phyloP scores from a whole-genome alignment of 2,888 invertebrate genomes.

The Ganaspis brasiliensis region DNA sequence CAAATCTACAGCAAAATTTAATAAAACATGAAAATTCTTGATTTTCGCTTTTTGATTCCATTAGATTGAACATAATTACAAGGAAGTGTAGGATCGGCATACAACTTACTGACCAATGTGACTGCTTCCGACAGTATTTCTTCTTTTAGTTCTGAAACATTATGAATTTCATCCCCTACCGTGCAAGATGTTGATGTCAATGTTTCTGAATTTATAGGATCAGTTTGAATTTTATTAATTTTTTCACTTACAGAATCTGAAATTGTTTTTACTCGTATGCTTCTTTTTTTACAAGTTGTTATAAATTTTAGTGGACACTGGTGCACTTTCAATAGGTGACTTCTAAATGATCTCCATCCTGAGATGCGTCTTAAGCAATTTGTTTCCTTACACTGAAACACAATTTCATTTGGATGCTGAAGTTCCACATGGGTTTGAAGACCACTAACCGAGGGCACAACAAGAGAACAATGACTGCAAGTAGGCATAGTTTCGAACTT shows the following conservation, averaged over 20 bases:
- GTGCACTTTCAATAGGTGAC: slow-evolving; percentile 1
- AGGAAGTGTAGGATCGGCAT: not conserved
- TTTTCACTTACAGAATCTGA: not conserved
- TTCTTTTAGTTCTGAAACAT: not conserved
- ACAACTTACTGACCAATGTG: not conserved
- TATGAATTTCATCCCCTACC: not conserved
- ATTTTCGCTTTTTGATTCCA: not conserved
- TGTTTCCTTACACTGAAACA: slow-evolving; percentile 3
- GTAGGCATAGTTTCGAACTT: too few species aligned
- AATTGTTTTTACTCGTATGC: not conserved
- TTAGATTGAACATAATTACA: slow-evolving; percentile 17
- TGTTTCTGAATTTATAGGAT: not conserved
- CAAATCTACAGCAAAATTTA: slow-evolving; percentile 14
- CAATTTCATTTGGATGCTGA: not conserved
- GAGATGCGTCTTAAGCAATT: not conserved
- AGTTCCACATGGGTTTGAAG: slow-evolving; percentile 16
- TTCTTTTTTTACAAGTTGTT: not conserved
- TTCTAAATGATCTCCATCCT: not conserved
- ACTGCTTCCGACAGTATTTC: not conserved
- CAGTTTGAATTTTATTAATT: not conserved
- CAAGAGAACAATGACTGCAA: slow-evolving; percentile 4
- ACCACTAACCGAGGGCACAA: not conserved
- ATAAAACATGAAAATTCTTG: slow-evolving; percentile 25
- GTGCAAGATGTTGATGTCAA: not conserved
- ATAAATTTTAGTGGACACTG: not conserved